Evolutionary conservation across 2,113 vertebrate genomes (phyloP), one percentile per base, ranked within the genome.

Genomic region (Cynoglossus semilaevis): DNA sequence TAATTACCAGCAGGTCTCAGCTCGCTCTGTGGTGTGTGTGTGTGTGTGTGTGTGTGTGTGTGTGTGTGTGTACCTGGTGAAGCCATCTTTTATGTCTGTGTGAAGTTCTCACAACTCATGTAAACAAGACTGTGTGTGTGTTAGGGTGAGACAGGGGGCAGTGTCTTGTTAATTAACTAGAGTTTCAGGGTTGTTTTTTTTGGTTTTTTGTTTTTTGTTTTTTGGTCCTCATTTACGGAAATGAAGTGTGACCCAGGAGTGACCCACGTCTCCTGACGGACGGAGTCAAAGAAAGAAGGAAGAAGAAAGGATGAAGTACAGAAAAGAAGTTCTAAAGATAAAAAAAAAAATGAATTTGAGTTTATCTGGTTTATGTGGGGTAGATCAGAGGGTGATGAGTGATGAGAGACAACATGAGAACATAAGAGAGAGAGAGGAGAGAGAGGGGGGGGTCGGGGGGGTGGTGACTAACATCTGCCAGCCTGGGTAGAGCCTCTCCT

Each of bases 211-310:
- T 4, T 29, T 29, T 29, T 29, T 29, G 22, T n/a, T n/a, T n/a
- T n/a, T n/a, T n/a, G n/a, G 85, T 81, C 87, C 85, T 85, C 76
- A 76, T 83, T 80, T 85, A 79, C 73, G 77, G 74, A 86, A 86
- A 88, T 84, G 71, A 85, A 80, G 70, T 76, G 60, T 75, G 79
- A 47, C 82, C 76, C 77, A 42, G 13, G 63, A 38, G 67, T 72
- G 84, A 88, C 79, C 85, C 68, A 36, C 8, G 48, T 87, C 84
- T 79, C 85, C 16, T 4, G 58, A 77, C 60, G 45, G 75, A 43
- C 34, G 47, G 62, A 66, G 70, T 46, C 44, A 40, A 50, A n/a
- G 64, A 53, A 74, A 40, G 9, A 35, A 11, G 15, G 35, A 48
- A 35, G 19, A 1, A 8, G 35, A 5, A 15, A 8, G 22, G 29